These are phyloP conservation scores for Hepsetus odoe DNA, from an alignment of 2,113 vertebrate genomes.

Conservation along the genomic window DNA sequence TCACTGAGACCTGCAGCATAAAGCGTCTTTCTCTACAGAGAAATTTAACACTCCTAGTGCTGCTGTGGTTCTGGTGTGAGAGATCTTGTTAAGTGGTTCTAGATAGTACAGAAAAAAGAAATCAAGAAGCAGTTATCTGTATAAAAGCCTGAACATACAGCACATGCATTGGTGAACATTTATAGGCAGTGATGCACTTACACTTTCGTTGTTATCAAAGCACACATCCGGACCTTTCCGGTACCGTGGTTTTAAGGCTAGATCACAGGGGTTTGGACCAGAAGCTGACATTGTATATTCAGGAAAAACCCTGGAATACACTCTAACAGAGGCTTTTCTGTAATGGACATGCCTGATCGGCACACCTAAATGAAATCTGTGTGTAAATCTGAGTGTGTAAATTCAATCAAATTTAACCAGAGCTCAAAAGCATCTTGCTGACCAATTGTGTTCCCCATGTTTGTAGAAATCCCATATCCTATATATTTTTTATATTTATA, in stretches of 20 bases:
- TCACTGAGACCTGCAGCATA: conserved; percentile 58
- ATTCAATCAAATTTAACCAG: no score
- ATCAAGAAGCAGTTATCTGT: conserved; percentile 1
- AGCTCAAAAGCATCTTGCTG: no score
- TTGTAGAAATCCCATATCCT: no score
- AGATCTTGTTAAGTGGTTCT: conserved; percentile 70
- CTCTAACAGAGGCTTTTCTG: no score
- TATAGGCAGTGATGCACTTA: conserved; percentile 68
- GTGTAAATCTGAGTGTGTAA: no score
- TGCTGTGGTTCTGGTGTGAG: conserved; percentile 74
- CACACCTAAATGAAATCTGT: no score
- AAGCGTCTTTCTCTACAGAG: not conserved
- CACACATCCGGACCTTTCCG: conserved; percentile 89
- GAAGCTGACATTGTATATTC: conserved; percentile 79
- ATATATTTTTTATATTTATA: no score
- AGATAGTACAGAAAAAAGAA: conserved; percentile 71
- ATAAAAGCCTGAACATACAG: conserved; percentile 18
- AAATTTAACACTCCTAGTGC: not conserved
- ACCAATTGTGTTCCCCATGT: no score
- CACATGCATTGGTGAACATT: conserved; percentile 29
- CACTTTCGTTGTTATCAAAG: conserved; percentile 85
- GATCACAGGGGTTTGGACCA: conserved; percentile 87
- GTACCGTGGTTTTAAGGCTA: conserved; percentile 87
- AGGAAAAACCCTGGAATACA: conserved; percentile 64
- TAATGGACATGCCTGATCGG: no score